phyloP scores from a whole-genome alignment of 2,888 invertebrate genomes.

The Lasioglossum oenotherae region DNA sequence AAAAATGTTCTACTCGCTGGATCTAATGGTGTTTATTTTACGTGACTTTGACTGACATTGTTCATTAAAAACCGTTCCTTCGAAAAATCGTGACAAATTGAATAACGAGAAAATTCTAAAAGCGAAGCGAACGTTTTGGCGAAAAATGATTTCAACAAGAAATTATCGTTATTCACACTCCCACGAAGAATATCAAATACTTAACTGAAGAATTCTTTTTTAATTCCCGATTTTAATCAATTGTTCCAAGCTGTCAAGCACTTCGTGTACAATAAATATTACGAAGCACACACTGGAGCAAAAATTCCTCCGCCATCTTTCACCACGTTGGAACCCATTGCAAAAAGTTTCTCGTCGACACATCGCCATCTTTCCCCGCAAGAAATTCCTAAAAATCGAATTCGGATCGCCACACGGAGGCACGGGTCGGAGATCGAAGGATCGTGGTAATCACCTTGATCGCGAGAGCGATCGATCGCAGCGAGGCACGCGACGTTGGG shows the following conservation, averaged over 20 bases:
- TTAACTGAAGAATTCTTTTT: neutral
- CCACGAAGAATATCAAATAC: too few species aligned
- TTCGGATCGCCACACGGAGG: neutral
- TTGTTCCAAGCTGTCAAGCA: neutral
- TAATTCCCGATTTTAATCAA: neutral
- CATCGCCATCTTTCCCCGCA: neutral
- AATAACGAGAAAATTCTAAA: neutral
- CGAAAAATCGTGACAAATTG: neutral
- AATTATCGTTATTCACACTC: neutral
- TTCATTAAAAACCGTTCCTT: neutral
- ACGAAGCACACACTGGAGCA: neutral
- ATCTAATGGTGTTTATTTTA: neutral
- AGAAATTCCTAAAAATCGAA: neutral
- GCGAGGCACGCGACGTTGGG: slow-evolving; percentile 19
- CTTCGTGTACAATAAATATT: neutral
- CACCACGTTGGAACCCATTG: neutral
- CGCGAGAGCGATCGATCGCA: slow-evolving; percentile 45
- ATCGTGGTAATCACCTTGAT: slow-evolving; percentile 1
- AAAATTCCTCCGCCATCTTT: neutral
- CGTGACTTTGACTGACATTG: neutral
- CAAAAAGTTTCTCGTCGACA: neutral
- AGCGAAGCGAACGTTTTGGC: neutral
- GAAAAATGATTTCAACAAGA: neutral
- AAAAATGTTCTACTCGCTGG: neutral
- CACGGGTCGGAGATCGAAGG: neutral